phyloP scores from a whole-genome alignment of 2,888 invertebrate species.

The Tenthredo notha region DNA sequence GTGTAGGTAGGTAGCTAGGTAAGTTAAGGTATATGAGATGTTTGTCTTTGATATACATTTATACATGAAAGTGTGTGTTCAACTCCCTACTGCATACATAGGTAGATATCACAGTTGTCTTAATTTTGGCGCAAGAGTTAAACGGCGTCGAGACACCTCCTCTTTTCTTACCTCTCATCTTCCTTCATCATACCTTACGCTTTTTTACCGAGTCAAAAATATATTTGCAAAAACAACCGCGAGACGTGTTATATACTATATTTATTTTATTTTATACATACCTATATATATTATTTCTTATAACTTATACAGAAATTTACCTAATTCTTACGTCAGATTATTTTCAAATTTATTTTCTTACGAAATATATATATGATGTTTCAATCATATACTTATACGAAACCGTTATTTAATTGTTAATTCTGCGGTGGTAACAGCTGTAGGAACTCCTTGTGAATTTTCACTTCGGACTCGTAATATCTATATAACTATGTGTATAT shows the following conservation, averaged over 20 bases:
- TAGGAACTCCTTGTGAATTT: background rate
- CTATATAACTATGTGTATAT: background rate
- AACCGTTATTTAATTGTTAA: background rate
- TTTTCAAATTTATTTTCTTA: background rate
- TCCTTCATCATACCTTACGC: background rate
- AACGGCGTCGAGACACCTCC: background rate
- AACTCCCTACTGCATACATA: background rate
- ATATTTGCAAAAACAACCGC: slow-evolving; percentile 36
- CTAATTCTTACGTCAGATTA: slow-evolving; percentile 28
- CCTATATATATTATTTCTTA: background rate
- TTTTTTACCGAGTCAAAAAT: slow-evolving; percentile 9
- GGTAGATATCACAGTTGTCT: background rate
- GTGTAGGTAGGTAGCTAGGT: background rate
- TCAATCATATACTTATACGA: background rate
- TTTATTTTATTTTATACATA: background rate
- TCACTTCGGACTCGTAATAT: background rate
- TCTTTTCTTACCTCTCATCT: background rate
- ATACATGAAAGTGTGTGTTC: background rate
- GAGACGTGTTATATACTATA: background rate
- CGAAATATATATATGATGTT: background rate
- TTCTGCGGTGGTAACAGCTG: background rate
- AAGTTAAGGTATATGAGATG: background rate
- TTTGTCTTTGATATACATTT: background rate
- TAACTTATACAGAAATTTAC: background rate
- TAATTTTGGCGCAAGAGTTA: slow-evolving; percentile 38